These are phyloP conservation scores for Pollachius pollachius DNA, from an alignment of 2,113 vertebrate species.

Conservation along the genomic window DNA sequence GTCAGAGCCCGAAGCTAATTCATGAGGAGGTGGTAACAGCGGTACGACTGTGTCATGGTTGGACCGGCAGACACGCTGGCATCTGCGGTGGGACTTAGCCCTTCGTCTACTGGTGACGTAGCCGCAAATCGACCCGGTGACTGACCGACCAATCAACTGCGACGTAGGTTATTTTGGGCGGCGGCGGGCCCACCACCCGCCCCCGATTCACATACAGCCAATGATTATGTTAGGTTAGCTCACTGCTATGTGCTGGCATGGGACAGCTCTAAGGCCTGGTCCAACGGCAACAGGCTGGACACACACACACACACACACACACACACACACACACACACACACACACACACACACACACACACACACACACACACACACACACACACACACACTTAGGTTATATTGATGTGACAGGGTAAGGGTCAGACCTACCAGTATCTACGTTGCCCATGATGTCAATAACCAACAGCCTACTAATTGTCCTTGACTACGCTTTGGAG, in stretches of 20 bases:
- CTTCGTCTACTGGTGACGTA: too few species aligned
- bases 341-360: too few species aligned
- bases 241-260: constrained; percentile 24
- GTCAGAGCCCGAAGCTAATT: too few species aligned
- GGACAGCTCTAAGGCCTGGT: constrained; percentile 18
- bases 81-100: too few species aligned
- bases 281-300: constrained; percentile 63
- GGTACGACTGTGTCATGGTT: too few species aligned
- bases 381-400: constrained; percentile 7
- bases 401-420: too few species aligned
- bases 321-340: not conserved
- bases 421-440: too few species aligned
- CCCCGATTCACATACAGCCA: not conserved
- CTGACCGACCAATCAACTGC: constrained; percentile 24
- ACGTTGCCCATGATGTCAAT: constrained; percentile 38
- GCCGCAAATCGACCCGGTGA: constrained; percentile 2
- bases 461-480: constrained; percentile 11
- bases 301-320: constrained; percentile 25
- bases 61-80: too few species aligned
- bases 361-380: constrained; percentile 8
- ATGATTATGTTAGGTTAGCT: constrained; percentile 19
- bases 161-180: not conserved
- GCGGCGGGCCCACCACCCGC: too few species aligned
- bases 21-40: too few species aligned
- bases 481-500: constrained; percentile 14